Evolutionary conservation across 2,113 vertebrate species (phyloP).

Genomic region (Boulengeromyrus knoepffleri): DNA sequence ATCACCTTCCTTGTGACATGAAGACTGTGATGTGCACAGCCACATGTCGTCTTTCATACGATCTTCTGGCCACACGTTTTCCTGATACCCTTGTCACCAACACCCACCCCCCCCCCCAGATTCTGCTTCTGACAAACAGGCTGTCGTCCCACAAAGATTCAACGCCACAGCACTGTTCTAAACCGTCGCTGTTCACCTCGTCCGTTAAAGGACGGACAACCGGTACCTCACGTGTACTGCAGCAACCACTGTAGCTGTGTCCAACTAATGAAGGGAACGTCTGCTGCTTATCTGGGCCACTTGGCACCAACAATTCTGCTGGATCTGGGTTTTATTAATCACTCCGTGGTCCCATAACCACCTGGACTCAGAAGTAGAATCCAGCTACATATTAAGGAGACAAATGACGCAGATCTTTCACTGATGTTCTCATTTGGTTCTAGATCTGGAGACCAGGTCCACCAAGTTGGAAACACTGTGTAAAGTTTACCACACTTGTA

Average conservation of each 20-base stretch:
- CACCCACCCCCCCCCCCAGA: neutral
- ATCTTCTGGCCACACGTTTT: neutral
- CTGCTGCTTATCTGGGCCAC: neutral
- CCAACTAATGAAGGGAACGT: neutral
- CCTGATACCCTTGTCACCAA: neutral
- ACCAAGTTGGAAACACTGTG: slow-evolving; percentile 4
- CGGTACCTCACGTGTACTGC: slow-evolving; percentile 7
- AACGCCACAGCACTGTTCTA: neutral
- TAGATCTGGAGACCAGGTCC: neutral
- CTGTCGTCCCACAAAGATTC: slow-evolving; percentile 4
- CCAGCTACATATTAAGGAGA: neutral
- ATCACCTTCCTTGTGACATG: neutral
- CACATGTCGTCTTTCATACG: neutral
- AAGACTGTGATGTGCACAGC: neutral
- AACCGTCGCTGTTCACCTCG: neutral
- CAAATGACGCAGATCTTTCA: neutral
- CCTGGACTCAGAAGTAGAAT: neutral
- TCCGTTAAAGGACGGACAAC: slow-evolving; percentile 43
- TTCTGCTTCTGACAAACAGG: neutral
- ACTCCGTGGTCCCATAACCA: neutral
- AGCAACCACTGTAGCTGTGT: neutral
- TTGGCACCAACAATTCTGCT: neutral
- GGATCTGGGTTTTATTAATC: neutral
- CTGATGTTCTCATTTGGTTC: neutral
- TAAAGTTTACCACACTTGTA: neutral